Evolutionary conservation across 2,113 vertebrate species (phyloP).

Genomic region (Pagrus major): DNA sequence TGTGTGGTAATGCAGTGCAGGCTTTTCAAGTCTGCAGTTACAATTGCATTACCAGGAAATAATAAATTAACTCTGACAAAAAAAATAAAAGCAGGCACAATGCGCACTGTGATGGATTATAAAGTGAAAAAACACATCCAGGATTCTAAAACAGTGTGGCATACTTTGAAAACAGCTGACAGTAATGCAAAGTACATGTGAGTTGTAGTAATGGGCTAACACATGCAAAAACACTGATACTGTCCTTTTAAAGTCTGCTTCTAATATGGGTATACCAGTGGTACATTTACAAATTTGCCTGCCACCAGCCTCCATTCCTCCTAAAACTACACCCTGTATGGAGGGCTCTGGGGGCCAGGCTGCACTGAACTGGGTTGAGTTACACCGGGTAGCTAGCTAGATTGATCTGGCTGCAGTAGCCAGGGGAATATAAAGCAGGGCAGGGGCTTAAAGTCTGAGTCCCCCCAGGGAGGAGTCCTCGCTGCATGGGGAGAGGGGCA

Average conservation of each 20-base stretch:
- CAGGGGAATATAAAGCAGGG: constrained; percentile 98
- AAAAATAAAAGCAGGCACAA: constrained; percentile 44
- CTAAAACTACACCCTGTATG: constrained; percentile 56
- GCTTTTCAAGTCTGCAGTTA: constrained; percentile 45
- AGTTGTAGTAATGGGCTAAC: constrained; percentile 53
- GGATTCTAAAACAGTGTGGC: constrained; percentile 33
- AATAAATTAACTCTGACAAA: constrained; percentile 64
- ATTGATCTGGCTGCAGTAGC: constrained; percentile 88
- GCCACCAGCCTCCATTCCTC: constrained; percentile 52
- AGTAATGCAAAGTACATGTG: constrained; percentile 58
- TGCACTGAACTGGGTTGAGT: constrained; percentile 72
- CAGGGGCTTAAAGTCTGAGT: constrained; percentile 93
- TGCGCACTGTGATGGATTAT: constrained; percentile 49
- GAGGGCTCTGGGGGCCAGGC: constrained; percentile 63
- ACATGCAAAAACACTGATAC: constrained; percentile 22
- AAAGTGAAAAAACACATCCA: constrained; percentile 29
- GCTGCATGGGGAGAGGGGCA: constrained; percentile 90
- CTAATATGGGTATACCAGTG: constrained; percentile 46
- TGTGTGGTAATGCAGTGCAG: constrained; percentile 42
- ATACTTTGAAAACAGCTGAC: constrained; percentile 38
- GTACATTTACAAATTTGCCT: constrained; percentile 59
- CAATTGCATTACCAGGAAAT: constrained; percentile 65
- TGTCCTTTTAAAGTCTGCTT: constrained; percentile 55
- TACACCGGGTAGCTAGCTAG: constrained; percentile 69
- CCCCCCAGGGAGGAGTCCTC: constrained; percentile 90